A percentile compares a stretch with the other conserved stretches of the same genome.
phyloP scores from a whole-genome alignment of 1,140 invertebrate species.

The Chrysomallon squamiferum region DNA sequence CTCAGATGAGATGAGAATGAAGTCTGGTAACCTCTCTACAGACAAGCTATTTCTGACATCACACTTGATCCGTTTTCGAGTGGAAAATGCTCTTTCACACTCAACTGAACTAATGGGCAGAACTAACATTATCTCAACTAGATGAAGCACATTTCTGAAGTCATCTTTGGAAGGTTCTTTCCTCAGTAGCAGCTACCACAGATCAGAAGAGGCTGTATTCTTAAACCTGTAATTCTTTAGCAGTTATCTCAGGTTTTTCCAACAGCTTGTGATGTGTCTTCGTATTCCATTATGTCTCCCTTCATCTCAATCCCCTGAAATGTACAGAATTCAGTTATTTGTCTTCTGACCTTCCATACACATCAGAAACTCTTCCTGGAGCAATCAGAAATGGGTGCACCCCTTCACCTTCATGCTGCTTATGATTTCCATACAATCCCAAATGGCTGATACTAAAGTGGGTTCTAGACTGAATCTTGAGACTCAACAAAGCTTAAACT shows the following conservation, averaged over 20 bases:
- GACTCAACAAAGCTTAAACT: background rate
- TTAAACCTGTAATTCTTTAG: background rate
- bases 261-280: background rate
- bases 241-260: background rate
- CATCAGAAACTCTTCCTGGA: too few species aligned
- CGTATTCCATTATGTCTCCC: background rate
- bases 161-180: background rate
- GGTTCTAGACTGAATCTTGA: background rate
- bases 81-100: slow-evolving; percentile 1
- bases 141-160: background rate
- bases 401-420: background rate
- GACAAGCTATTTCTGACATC: background rate
- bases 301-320: background rate
- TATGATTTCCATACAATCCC: background rate
- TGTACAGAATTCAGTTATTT: background rate
- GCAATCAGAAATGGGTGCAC: too few species aligned
- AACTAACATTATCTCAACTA: background rate
- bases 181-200: background rate
- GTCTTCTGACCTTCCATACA: too few species aligned
- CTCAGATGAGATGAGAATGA: background rate
- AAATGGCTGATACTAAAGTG: background rate
- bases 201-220: background rate
- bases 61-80: background rate
- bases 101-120: background rate
- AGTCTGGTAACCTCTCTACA: background rate